Evolutionary conservation across 1,140 invertebrate genomes (phyloP).

Genomic region (Ceratoteleas bidentatus): DNA sequence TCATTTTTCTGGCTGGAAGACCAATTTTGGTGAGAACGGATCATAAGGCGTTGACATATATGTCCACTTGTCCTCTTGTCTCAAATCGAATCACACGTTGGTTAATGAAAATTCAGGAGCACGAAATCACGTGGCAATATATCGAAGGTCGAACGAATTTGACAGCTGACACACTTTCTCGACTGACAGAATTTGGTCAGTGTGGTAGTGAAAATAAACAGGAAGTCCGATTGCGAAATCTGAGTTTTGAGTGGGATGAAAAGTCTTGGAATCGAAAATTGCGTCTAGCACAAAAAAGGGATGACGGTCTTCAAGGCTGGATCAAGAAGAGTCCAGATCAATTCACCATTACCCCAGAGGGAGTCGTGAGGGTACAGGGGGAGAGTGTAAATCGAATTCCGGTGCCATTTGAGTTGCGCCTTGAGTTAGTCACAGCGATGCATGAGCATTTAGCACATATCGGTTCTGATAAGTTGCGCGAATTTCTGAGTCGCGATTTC

Average conservation of each 20-base stretch:
- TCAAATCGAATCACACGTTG: neutral
- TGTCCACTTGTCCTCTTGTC: constrained; percentile 7
- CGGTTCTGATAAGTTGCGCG: neutral
- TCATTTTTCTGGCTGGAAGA: no score
- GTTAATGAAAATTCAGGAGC: constrained; percentile 15
- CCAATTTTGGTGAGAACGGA: neutral
- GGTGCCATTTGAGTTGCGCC: neutral
- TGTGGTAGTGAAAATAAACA: no score
- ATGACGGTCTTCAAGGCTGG: neutral
- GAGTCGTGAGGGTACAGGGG: neutral
- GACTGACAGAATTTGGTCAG: neutral
- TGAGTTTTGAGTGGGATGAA: neutral
- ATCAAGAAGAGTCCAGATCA: neutral
- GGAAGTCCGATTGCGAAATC: no score
- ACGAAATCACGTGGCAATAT: constrained; percentile 6
- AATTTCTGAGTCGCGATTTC: neutral
- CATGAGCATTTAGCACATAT: neutral
- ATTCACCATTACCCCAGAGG: neutral
- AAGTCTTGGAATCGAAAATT: neutral
- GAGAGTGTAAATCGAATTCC: neutral
- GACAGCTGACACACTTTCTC: constrained; percentile 10
- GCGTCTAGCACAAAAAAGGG: neutral
- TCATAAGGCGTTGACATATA: constrained; percentile 18
- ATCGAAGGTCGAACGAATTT: constrained; percentile 2
- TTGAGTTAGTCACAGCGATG: neutral